Evolutionary conservation across 2,113 vertebrate species (phyloP).

Genomic region (Indicator maculatus): DNA sequence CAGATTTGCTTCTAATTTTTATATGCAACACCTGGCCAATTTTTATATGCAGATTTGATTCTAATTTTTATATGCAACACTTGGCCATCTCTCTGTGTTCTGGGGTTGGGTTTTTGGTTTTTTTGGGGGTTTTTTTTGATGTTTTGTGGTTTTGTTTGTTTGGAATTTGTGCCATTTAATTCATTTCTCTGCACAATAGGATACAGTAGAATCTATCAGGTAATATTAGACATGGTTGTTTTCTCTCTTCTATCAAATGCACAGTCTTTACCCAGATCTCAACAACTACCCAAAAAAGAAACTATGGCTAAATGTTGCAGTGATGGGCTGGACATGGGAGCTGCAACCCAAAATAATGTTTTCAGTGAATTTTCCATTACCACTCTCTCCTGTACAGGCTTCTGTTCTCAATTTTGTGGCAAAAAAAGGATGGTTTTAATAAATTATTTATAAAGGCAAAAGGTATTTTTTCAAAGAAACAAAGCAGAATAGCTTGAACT

Average conservation of each 20-base stretch:
- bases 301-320: background rate
- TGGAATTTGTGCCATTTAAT: background rate
- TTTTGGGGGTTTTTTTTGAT: no score
- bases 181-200: background rate
- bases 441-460: background rate
- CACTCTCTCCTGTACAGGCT: fast-evolving
- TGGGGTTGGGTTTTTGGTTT: no score
- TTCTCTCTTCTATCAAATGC: background rate
- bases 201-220: background rate
- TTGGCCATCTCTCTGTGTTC: background rate
- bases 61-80: background rate
- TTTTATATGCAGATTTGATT: background rate
- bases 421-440: background rate
- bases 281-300: background rate
- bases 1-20: background rate
- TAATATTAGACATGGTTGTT: background rate
- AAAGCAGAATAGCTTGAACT: background rate
- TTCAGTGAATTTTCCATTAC: background rate
- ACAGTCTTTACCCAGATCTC: background rate
- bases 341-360: background rate
- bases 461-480: background rate
- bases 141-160: no score
- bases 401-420: background rate
- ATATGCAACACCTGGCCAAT: background rate
- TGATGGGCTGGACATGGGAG: background rate